Evolutionary conservation across 2,797 vertebrate genomes (phyloP), one percentile per base, ranked within the genome.

Genomic region (Propithecus deckenii): DNA sequence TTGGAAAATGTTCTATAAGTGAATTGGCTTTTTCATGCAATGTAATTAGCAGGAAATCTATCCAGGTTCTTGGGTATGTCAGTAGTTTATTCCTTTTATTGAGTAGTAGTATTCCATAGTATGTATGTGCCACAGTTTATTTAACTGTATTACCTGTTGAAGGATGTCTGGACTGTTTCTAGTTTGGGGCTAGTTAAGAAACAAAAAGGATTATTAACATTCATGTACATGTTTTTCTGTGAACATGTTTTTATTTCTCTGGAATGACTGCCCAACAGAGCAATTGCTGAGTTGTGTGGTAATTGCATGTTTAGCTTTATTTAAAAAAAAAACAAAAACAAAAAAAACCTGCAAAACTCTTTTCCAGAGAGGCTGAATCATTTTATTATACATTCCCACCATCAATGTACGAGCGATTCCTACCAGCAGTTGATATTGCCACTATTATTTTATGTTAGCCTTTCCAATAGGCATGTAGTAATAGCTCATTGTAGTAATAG

Each of bases 81-180:
- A 4, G 15, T 5, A 48, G 13, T 23, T 65, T 18, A 4, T 48
- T 55, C 35, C n/a, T 43, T 11, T 83, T 57, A 55, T 0, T 50
- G 32, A n/a, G 38, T 11, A 25, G 28, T 46, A 32, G 18, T 35
- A 32, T 18, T 8, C 18, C 30, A 5, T 12, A 78, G 78, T 28
- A 28, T 0, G 18, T 28, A 5, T 1, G 2, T 9, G 25, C 22
- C 25, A 28, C 4, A 28, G 6, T 30, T 28, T 72, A 4, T 20
- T 38, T 13, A 86, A 67, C n/a, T 41, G 13, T 28, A 12, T 2
- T 2, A 46, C 11, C 22, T 7, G 1, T 20, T 43, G 55, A 57
- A 89, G 30, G 38, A 57, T 1, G 32, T 41, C 41, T 17, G 22
- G 32, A 30, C 5, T 41, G 4, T 59, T 94, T 76, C 22, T 28